Base-by-base conservation (phyloP, 2,113 vertebrate species). In the Corythornis vintsioides region DNA sequence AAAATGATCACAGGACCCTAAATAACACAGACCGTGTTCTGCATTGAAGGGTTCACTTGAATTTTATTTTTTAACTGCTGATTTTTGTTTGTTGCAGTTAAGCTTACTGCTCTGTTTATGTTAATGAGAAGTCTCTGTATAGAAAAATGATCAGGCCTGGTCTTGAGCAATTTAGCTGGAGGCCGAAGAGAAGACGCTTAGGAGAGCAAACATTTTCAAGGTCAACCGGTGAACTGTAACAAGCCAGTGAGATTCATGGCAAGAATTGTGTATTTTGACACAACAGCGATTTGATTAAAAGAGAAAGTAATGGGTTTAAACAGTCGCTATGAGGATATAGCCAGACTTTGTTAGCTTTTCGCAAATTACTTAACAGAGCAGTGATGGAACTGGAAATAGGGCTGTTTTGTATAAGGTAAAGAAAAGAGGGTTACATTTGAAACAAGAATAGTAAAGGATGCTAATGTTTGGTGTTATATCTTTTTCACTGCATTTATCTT, bases 301-400 rank as follows among this genome's bases (percentile, higher is more conserved):
- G 98, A 98, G 97, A 99, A 99, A 99, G 98, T 99, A 99, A 99
- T 99, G 98, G 98, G 97, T 99, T 98, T 98, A 99, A 99, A 99
- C 98, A 99, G 98, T 98, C 97, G 90, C 98, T 98, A 98, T 98
- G 97, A 98, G 98, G 98, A 98, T 98, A 97, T 98, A 98, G 98
- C 98, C 98, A 98, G 98, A 98, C 98, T 98, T 98, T 97, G 97
- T 98, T 98, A 98, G 98, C 97, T 98, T 98, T 98, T 98, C 95
- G 97, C 98, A 99, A 98, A 98, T 98, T 98, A 98, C 98, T 98
- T 98, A 98, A 98, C 97, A 97, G 98, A 95, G 97, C 97, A 97
- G 97, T 97, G 98, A 98, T 97, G 96, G 97, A 98, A 98, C 96
- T 97, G 97, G 97, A 98, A 98, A 98, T 98, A 98, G 96, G 97